Evolutionary conservation across 2,113 vertebrate species (phyloP).

Genomic region (Pterocles orientalis): DNA sequence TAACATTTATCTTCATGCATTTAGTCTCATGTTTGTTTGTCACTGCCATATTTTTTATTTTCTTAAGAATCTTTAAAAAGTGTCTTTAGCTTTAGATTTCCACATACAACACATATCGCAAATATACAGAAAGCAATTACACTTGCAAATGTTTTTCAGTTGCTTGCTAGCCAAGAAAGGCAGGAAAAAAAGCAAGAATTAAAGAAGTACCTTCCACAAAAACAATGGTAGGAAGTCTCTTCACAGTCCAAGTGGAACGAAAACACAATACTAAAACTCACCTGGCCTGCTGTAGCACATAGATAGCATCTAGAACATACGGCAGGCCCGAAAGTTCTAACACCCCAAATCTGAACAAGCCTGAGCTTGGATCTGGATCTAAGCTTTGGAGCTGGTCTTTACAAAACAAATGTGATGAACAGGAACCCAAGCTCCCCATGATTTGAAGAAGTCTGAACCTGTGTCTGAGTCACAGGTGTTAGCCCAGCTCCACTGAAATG

Average conservation of each 20-base stretch:
- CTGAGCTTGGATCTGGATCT: background rate
- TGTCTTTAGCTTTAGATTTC: background rate
- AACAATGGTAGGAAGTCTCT: background rate
- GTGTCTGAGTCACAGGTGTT: background rate
- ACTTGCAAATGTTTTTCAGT: conserved; percentile 45
- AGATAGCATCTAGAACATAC: background rate
- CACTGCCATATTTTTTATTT: background rate
- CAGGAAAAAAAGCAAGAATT: conserved; percentile 7
- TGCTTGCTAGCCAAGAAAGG: conserved; percentile 27
- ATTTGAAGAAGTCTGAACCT: background rate
- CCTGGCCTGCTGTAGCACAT: background rate
- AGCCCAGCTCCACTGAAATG: background rate
- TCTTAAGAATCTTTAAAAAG: background rate
- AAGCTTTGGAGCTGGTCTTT: background rate
- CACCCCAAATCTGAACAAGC: background rate
- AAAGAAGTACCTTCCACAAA: conserved; percentile 33
- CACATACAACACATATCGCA: background rate
- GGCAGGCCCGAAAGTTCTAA: background rate
- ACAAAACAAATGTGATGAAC: background rate
- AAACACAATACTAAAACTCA: conserved; percentile 30
- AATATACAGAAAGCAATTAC: background rate
- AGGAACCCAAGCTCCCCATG: background rate
- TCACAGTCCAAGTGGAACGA: background rate
- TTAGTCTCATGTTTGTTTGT: background rate
- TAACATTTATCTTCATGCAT: background rate